phyloP scores from a whole-genome alignment of 2,113 vertebrate genomes.

The Zosterops pallidus region DNA sequence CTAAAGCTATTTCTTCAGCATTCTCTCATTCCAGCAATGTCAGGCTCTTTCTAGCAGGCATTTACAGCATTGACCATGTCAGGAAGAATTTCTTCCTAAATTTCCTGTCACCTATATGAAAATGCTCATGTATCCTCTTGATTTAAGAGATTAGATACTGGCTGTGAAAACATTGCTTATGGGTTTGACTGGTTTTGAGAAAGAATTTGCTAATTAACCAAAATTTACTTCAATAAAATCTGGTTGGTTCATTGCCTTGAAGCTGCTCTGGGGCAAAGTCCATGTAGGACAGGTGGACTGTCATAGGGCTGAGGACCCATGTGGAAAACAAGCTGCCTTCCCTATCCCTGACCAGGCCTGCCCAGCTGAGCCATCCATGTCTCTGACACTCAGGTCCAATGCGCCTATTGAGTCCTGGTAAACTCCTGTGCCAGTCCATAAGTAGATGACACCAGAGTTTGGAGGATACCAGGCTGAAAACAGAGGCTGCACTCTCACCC shows the following conservation, averaged over 20 bases:
- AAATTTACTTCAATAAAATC: not conserved
- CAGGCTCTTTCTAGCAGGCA: not conserved
- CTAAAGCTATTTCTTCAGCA: not conserved
- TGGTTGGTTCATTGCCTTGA: not conserved
- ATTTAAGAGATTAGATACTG: not conserved
- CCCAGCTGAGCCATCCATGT: not conserved
- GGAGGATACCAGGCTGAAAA: not conserved
- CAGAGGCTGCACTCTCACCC: not conserved
- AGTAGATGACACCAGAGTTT: not conserved
- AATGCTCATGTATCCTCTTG: not conserved
- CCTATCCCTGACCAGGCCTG: not conserved
- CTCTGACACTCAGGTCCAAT: not conserved
- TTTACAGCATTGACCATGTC: accelerated
- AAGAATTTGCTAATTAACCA: not conserved
- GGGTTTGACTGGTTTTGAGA: not conserved
- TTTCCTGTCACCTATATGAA: not conserved
- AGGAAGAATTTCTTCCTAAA: not conserved
- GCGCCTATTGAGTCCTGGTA: not conserved
- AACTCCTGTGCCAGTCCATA: not conserved
- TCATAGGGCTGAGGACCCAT: not conserved
- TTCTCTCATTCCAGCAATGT: not conserved
- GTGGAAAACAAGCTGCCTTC: not conserved
- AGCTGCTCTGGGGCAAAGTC: not conserved
- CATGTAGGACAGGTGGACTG: not conserved
- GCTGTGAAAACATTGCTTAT: not conserved